Percentiles rank a stretch among this genome's conserved stretches.
These are phyloP conservation scores for Plebejus argus DNA, from an alignment of 2,888 invertebrate species.

Conservation along the genomic window DNA sequence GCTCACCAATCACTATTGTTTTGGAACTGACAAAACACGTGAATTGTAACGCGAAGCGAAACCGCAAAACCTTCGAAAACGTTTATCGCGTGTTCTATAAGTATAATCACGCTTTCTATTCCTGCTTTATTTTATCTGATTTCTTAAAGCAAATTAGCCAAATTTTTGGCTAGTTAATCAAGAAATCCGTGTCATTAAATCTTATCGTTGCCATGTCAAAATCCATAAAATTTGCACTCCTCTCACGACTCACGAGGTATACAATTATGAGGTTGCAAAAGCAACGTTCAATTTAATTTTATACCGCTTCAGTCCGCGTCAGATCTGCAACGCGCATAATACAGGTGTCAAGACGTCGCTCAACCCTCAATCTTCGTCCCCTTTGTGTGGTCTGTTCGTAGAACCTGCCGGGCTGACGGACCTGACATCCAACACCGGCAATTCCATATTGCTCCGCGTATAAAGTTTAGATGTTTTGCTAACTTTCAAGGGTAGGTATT, in stretches of 20 bases:
- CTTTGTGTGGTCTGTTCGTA: constrained; percentile 27
- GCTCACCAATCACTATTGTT: constrained; percentile 4
- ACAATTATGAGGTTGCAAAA: background rate
- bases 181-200: background rate
- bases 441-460: constrained; percentile 6
- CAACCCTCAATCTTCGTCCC: constrained; percentile 15
- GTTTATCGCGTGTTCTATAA: background rate
- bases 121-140: no score
- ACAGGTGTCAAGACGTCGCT: constrained; percentile 15
- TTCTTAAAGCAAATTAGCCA: no score
- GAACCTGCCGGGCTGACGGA: background rate
- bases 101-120: background rate
- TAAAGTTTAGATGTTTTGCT: background rate
- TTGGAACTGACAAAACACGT: background rate
- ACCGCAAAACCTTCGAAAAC: background rate
- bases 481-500: background rate
- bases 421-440: constrained; percentile 3
- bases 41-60: background rate
- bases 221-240: background rate
- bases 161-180: background rate
- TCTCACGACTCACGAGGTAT: background rate
- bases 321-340: constrained; percentile 16
- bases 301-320: background rate
- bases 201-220: background rate
- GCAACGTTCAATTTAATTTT: constrained; percentile 15